phyloP scores from a whole-genome alignment of 2,888 invertebrate genomes.

The Phlogophora meticulosa region DNA sequence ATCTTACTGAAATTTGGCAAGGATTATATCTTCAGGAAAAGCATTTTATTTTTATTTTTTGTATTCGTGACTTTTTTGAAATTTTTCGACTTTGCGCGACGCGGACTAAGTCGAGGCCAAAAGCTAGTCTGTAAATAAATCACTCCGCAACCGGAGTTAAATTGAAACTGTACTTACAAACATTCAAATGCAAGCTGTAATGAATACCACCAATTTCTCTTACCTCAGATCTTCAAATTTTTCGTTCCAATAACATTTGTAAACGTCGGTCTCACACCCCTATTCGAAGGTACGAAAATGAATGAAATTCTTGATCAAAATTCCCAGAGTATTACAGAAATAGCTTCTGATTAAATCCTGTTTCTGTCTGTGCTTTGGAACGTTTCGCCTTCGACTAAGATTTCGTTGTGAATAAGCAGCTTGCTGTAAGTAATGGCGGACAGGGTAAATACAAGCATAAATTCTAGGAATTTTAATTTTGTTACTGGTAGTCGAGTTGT shows the following conservation, averaged over 20 bases:
- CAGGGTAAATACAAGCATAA: neutral
- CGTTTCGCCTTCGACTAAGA: neutral
- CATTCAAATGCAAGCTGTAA: constrained; percentile 23
- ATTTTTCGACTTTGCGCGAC: too few relatives aligned
- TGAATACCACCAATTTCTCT: constrained; percentile 38
- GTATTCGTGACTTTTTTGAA: too few relatives aligned
- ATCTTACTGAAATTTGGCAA: too few relatives aligned
- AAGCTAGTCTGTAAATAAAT: too few relatives aligned
- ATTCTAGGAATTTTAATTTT: neutral
- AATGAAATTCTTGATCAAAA: constrained; percentile 40
- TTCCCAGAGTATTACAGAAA: constrained; percentile 18
- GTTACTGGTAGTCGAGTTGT: too few relatives aligned
- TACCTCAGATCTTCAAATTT: constrained; percentile 25
- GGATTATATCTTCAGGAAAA: too few relatives aligned
- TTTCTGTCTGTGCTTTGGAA: constrained; percentile 19
- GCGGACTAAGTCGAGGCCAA: too few relatives aligned
- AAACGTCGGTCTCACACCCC: constrained; percentile 32
- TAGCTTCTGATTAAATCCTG: constrained; percentile 35
- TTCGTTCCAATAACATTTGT: constrained; percentile 48
- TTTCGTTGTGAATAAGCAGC: constrained; percentile 7
- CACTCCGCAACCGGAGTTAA: neutral
- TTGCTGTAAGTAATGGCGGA: neutral
- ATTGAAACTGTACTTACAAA: constrained; percentile 29
- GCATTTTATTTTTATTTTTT: too few relatives aligned
- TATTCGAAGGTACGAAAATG: constrained; percentile 16